Conservation (phyloP, 2,888 invertebrate species). For the Eugnorisma glareosa region DNA sequence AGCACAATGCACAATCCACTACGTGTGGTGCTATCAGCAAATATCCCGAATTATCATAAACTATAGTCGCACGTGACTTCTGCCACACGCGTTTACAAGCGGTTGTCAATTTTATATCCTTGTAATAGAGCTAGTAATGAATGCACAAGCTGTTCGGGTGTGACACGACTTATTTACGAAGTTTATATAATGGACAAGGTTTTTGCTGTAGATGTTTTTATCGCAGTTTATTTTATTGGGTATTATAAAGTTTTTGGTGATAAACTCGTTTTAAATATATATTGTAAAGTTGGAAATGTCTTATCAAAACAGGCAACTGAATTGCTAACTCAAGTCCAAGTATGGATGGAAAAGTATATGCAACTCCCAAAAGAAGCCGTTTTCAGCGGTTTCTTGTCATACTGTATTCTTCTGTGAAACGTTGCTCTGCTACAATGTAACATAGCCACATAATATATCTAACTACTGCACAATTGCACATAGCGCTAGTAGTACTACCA, state of each 20-base stretch:
- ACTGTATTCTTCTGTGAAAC: not conserved
- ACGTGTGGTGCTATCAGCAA: conserved; percentile 48
- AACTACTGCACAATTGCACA: not conserved
- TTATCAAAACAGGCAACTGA: not conserved
- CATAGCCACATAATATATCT: not conserved
- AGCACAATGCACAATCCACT: not conserved
- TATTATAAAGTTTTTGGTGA: not conserved
- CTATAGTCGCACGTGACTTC: conserved; percentile 56
- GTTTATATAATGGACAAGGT: conserved; percentile 63
- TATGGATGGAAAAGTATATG: too few relatives aligned
- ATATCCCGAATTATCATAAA: conserved; percentile 73
- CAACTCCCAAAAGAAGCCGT: not conserved
- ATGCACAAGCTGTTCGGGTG: conserved; percentile 13
- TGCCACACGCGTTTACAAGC: conserved; percentile 16
- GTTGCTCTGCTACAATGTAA: not conserved
- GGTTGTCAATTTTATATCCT: conserved; percentile 21
- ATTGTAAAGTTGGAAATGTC: not conserved
- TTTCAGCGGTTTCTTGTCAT: not conserved
- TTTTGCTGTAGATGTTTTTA: conserved; percentile 51
- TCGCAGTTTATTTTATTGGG: conserved; percentile 24
- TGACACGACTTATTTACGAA: conserved; percentile 67
- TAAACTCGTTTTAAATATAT: not conserved
- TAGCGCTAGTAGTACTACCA: not conserved
- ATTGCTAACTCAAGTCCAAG: not conserved
- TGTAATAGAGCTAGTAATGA: conserved; percentile 38